Conservation (phyloP, 2,113 vertebrate species). For the Petaurus breviceps region DNA sequence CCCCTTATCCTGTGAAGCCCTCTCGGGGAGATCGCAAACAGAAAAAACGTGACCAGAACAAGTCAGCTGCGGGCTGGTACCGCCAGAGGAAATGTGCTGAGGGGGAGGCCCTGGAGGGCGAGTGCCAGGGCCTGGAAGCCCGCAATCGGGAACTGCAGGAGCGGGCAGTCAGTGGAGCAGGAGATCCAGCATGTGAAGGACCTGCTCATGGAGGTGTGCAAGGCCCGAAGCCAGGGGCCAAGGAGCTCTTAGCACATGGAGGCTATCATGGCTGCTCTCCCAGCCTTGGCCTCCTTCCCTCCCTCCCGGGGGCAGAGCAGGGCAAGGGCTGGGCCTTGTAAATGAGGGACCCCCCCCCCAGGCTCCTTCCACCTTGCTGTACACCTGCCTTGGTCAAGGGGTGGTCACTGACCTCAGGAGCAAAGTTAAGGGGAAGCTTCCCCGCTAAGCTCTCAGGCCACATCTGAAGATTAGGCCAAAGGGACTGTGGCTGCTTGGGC, state of each 20-base stretch:
- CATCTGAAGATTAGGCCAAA: too few relatives aligned
- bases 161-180: constrained; percentile 93
- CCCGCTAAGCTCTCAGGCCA: too few relatives aligned
- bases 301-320: too few relatives aligned
- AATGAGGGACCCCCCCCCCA: too few relatives aligned
- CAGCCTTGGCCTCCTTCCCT: too few relatives aligned
- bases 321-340: not conserved
- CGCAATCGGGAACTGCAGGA: constrained; percentile 92
- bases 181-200: constrained; percentile 97
- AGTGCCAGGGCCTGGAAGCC: constrained; percentile 91
- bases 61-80: constrained; percentile 94
- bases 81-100: constrained; percentile 93
- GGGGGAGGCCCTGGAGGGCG: constrained; percentile 91
- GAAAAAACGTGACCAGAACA: constrained; percentile 96
- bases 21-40: constrained; percentile 87
- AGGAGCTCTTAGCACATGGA: constrained; percentile 58
- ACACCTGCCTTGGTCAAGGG: too few relatives aligned
- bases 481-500: too few relatives aligned
- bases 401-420: too few relatives aligned
- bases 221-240: constrained; percentile 92
- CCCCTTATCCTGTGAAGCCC: constrained; percentile 73
- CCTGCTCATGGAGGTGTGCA: constrained; percentile 95
- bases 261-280: too few relatives aligned
- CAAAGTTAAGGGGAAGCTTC: too few relatives aligned
- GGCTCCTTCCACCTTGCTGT: too few relatives aligned